Evolutionary conservation across 2,113 vertebrate genomes (phyloP), one percentile per base, ranked within the genome.

Genomic region (Anolis sagrei): DNA sequence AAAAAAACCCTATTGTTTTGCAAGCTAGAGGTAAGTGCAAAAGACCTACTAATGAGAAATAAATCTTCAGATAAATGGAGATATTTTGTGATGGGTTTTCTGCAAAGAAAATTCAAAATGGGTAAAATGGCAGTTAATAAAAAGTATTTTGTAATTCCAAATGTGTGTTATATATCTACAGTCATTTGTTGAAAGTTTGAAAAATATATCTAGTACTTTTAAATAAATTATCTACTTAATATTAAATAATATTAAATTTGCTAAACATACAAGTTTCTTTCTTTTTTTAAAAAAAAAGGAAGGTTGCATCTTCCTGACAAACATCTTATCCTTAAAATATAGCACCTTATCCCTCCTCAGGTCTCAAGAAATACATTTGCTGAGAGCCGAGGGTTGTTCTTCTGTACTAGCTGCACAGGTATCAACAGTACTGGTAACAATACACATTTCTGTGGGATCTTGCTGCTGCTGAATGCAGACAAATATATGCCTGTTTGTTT

Each of bases 61-160:
- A 51, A 11, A 49, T 21, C 34, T 44, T 44, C 34, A 58, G 64
- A 44, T n/a, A 3, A 21, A 58, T 83, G 1, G 0, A 73, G 66
- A 82, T 84, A 34, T 88, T 77, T 88, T 70, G 87, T 61, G 77
- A 64, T 49, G 36, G 2, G 36, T 66, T 68, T 68, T 83, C 10
- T 10, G 85, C n/a, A 19, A 54, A 80, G 39, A 54, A 82, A 90
- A 84, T 6, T n/a, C 48, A 83, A 49, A 79, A 58, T 87, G 76
- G 36, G 7, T 61, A 51, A 19, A 82, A 73, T 23, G 66, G 29
- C 79, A 49, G 83, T 27, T 72, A 62, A 54, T 2, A 73, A 19
- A 36, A 68, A 87, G 34, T 88, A 87, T 48, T 79, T 21, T 79
- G 78, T 23, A 86, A 86, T 79, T 69, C 25, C 83, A 58, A 88